Percentiles rank a stretch among this genome's conserved stretches.
phyloP scores from a whole-genome alignment of 2,888 invertebrate genomes.

The Euzophera pinguis region DNA sequence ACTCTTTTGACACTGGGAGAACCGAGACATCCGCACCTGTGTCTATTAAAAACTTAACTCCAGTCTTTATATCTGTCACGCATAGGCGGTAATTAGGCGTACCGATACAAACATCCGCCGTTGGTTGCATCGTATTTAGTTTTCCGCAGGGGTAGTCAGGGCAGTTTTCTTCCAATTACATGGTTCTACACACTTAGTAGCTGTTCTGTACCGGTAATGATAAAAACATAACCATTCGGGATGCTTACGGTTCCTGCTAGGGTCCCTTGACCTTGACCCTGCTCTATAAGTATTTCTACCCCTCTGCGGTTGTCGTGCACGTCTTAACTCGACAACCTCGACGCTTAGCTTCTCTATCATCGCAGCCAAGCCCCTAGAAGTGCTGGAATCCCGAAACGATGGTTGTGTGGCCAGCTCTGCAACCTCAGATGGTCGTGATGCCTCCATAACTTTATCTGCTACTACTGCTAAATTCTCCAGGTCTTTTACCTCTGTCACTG shows the following conservation, averaged over 20 bases:
- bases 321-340: not conserved
- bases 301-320: not conserved
- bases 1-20: conserved; percentile 9
- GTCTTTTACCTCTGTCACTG: not conserved
- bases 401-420: not conserved
- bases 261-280: not conserved
- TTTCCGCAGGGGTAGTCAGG: too few species aligned
- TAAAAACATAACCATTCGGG: too few species aligned
- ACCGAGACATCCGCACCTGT: conserved; percentile 22
- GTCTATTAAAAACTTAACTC: conserved; percentile 18
- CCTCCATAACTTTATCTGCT: not conserved
- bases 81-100: too few species aligned
- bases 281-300: not conserved
- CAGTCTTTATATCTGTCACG: conserved; percentile 15
- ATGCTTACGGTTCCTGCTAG: not conserved
- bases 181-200: too few species aligned
- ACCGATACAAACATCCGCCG: too few species aligned
- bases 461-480: not conserved
- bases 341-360: not conserved
- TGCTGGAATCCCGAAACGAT: not conserved
- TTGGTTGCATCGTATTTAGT: too few species aligned
- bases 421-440: not conserved
- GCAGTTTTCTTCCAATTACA: too few species aligned
- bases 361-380: not conserved
- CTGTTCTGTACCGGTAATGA: too few species aligned